A percentile compares a stretch with the other conserved stretches of the same genome.
Evolutionary conservation across 2,888 invertebrate genomes (phyloP).

Genomic region (Epirrhoe alternata): DNA sequence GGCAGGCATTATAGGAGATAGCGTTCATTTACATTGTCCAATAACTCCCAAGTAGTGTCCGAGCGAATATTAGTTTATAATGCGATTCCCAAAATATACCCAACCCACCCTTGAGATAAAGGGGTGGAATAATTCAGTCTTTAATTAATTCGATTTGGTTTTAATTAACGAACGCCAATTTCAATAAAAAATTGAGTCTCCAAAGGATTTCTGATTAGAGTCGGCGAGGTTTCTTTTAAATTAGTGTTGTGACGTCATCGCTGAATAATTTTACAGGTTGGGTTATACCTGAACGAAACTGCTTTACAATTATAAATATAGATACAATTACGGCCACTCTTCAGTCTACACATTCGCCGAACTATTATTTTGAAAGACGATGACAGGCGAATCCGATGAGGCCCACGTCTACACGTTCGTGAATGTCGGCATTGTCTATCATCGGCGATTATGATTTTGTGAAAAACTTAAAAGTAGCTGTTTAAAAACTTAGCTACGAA

Average conservation of each 20-base stretch:
- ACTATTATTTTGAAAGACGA: too few species aligned
- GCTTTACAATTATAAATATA: neutral
- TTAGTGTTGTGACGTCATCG: slow-evolving; percentile 33
- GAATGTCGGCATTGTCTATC: too few species aligned
- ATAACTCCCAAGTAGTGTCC: slow-evolving; percentile 85
- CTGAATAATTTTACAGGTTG: slow-evolving; percentile 4
- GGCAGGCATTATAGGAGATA: slow-evolving; percentile 85
- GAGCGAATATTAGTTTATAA: slow-evolving; percentile 82
- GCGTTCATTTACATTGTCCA: slow-evolving; percentile 86
- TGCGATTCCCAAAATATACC: slow-evolving; percentile 58
- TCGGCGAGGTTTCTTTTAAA: slow-evolving; percentile 47
- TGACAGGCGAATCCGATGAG: too few species aligned
- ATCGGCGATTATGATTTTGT: too few species aligned
- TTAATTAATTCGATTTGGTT: slow-evolving; percentile 81
- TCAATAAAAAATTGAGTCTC: slow-evolving; percentile 74
- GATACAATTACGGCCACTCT: too few species aligned
- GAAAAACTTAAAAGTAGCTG: too few species aligned
- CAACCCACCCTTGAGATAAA: slow-evolving; percentile 40
- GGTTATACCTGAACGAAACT: neutral
- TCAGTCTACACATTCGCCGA: too few species aligned
- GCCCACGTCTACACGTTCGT: too few species aligned
- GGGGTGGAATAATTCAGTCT: slow-evolving; percentile 68
- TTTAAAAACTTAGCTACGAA: too few species aligned
- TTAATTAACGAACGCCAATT: slow-evolving; percentile 81
- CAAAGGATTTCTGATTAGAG: slow-evolving; percentile 75